These are phyloP conservation scores for Dendrocincla fuliginosa DNA, from an alignment of 2,797 vertebrate species.

Conservation along the genomic window DNA sequence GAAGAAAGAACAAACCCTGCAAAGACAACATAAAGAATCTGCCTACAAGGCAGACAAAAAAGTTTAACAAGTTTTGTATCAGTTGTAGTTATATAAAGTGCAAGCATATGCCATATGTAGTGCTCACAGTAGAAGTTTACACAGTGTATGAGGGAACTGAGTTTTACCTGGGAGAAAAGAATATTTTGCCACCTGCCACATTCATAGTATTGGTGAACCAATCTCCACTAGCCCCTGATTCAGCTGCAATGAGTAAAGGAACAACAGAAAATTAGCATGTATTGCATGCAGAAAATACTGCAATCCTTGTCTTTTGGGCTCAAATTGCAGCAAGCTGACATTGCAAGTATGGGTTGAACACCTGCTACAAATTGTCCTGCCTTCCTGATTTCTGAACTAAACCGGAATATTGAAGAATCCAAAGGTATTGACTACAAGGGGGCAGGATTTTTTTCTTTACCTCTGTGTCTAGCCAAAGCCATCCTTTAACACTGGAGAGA, in stretches of 20 bases:
- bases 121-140: background rate
- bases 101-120: background rate
- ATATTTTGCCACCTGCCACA: background rate
- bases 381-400: background rate
- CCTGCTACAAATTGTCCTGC: background rate
- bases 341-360: background rate
- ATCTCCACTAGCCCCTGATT: background rate
- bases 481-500: background rate
- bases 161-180: background rate
- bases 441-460: background rate
- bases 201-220: background rate
- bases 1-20: background rate
- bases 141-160: background rate
- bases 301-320: accelerated
- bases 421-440: background rate
- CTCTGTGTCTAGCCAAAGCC: background rate
- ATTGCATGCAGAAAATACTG: background rate
- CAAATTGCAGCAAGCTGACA: background rate
- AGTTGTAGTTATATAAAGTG: background rate
- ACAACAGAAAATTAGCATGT: background rate
- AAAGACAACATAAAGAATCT: background rate
- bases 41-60: background rate
- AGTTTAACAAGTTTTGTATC: background rate
- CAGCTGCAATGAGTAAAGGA: background rate
- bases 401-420: background rate